Conservation (phyloP, 30 jellyfish, hydroid and myxozoan genomes). For the Catostylus mosaicus region DNA sequence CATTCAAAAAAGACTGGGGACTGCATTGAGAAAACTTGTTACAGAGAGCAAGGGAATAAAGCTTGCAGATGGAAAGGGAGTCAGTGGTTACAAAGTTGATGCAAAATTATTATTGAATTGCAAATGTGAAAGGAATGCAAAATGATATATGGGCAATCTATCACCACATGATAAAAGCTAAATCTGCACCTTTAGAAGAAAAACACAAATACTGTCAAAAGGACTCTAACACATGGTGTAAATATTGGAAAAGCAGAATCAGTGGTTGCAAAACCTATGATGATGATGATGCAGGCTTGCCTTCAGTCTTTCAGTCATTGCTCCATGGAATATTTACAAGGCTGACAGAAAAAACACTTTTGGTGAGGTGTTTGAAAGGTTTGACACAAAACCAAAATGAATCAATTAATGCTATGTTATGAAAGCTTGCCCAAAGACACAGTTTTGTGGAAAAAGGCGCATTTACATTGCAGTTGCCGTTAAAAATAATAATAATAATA, state of each 20-base stretch:
- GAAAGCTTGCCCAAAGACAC: constrained; percentile 24
- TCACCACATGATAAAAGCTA: constrained; percentile 13
- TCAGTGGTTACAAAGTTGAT: constrained; percentile 28
- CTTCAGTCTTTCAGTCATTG: neutral
- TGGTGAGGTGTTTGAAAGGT: constrained; percentile 41
- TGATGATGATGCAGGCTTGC: constrained; percentile 2
- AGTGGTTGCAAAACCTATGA: neutral
- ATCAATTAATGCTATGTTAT: constrained; percentile 5
- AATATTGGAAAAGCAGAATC: constrained; percentile 21
- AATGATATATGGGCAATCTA: constrained; percentile 11
- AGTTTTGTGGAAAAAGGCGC: constrained; percentile 20
- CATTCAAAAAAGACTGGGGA: constrained; percentile 16
- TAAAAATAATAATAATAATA: too few species aligned
- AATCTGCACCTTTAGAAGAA: neutral
- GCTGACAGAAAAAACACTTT: constrained; percentile 18
- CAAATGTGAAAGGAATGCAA: constrained; percentile 11
- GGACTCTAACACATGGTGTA: constrained; percentile 16
- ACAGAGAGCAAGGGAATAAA: constrained; percentile 5
- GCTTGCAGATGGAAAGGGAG: constrained; percentile 17
- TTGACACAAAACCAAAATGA: constrained; percentile 56
- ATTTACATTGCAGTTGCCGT: constrained; percentile 22
- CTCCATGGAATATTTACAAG: constrained; percentile 11
- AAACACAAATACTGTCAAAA: constrained; percentile 37
- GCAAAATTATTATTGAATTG: constrained; percentile 35
- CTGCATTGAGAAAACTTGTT: neutral